A percentile compares a stretch with the other conserved stretches of the same genome.
phyloP scores from a whole-genome alignment of 2,888 invertebrate species.

The Ligdia adustata region DNA sequence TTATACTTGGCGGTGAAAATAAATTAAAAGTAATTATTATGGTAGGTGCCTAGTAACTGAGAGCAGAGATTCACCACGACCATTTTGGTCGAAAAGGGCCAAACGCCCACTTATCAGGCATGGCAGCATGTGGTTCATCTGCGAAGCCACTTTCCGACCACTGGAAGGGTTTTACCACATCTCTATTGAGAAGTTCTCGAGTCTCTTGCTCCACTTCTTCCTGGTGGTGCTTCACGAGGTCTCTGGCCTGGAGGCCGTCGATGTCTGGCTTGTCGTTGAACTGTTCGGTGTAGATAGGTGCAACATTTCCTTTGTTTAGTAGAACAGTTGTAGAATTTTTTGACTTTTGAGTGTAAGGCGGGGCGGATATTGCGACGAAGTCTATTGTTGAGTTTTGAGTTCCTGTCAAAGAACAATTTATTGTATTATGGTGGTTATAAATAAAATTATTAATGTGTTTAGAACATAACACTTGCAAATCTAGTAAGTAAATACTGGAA shows the following conservation, averaged over 20 bases:
- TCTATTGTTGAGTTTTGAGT: constrained; percentile 45
- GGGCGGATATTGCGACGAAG: constrained; percentile 68
- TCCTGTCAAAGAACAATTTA: constrained; percentile 41
- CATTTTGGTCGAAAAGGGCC: constrained; percentile 83
- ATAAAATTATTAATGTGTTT: neutral
- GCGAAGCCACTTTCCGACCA: constrained; percentile 89
- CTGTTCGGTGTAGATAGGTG: constrained; percentile 70
- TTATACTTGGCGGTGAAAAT: neutral
- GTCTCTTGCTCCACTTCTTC: constrained; percentile 67
- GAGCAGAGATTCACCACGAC: constrained; percentile 80
- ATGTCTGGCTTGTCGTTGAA: constrained; percentile 68
- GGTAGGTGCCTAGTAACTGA: neutral
- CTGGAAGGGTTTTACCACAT: constrained; percentile 85
- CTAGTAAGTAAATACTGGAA: too few species aligned
- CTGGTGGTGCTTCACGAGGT: constrained; percentile 65
- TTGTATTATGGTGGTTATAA: constrained; percentile 18
- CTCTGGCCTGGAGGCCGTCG: constrained; percentile 65
- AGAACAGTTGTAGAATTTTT: constrained; percentile 41
- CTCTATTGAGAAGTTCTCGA: constrained; percentile 60
- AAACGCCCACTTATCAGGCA: constrained; percentile 90
- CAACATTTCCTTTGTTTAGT: constrained; percentile 72
- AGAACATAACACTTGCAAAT: too few species aligned
- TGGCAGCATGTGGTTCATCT: constrained; percentile 86
- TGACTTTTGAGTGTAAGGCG: constrained; percentile 60
- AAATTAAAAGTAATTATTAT: constrained; percentile 17